Percentiles rank a stretch among this genome's conserved stretches.
Conservation (phyloP, 2,113 vertebrate species). For the Brienomyrus longianalis region DNA sequence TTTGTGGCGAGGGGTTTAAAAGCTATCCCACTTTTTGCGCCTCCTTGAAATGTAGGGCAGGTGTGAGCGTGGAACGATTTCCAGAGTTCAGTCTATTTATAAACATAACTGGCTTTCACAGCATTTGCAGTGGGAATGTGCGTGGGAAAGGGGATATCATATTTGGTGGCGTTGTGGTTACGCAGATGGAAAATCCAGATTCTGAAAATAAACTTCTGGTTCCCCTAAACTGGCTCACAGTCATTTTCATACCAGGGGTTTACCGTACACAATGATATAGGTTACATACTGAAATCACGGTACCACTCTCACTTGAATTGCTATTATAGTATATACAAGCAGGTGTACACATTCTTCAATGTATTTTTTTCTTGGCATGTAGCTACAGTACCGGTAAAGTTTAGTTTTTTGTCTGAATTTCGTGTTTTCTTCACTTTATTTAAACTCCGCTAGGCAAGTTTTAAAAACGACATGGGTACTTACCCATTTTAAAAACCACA, state of each 20-base stretch:
- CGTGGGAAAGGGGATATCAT: background rate
- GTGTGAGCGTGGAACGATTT: background rate
- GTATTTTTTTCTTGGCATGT: background rate
- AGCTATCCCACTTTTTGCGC: background rate
- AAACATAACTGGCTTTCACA: background rate
- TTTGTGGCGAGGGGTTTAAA: background rate
- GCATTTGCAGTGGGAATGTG: background rate
- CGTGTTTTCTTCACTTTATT: background rate
- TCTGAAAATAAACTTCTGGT: slow-evolving; percentile 8
- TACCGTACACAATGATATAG: background rate
- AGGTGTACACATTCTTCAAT: background rate
- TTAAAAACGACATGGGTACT: background rate
- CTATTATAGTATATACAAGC: background rate
- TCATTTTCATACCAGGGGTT: background rate
- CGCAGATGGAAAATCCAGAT: slow-evolving; percentile 9
- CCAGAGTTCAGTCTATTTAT: background rate
- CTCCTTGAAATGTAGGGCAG: background rate
- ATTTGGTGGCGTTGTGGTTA: background rate
- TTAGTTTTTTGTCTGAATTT: no score
- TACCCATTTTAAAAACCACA: background rate
- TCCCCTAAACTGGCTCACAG: background rate
- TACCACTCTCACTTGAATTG: background rate
- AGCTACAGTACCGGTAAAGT: background rate
- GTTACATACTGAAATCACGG: background rate
- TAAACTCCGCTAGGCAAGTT: background rate